Base-by-base conservation (phyloP, 2,888 invertebrate genomes). In the Actias luna region DNA sequence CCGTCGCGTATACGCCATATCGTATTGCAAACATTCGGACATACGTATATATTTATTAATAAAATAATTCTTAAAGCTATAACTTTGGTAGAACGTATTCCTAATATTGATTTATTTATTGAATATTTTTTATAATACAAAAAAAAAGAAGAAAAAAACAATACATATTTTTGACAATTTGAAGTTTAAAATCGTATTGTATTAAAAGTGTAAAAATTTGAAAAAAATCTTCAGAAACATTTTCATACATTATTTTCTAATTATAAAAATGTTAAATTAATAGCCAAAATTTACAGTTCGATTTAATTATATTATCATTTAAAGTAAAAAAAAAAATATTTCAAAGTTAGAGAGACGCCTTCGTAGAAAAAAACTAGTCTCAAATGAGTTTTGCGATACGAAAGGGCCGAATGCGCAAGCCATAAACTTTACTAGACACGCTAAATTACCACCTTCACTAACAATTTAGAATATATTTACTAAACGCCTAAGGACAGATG, bases 401-500 rank as follows among this genome's bases (percentile, higher is more conserved):
- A 50, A 25, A 12, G 10, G 50, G 14, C 59, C n/a, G 25, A 58
- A 18, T 42, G 29, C 57, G 58, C 42, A 42, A 62, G 61, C 57
- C 22, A 42, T 57, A 18, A n/a, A 18, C 18, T 62, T 62, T 27
- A 68, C 70, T 76, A 78, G 67, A 68, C 67, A 68, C 74, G 76
- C 67, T 59, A 63, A 35, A 70, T 67, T 76, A 73, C 69, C 67
- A 73, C 69, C 67, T 69, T 72, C 75, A 79, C 81, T 79, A 77
- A 78, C 68, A 67, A 71, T 89, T 89, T 89, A 89, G 86, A 88
- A 88, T 88, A 87, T 87, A 78, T 36, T 35, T 39, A 79, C 33
- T 85, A 86, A 75, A 72, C 73, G 74, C 70, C 84, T 88, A 89
- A 78, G 87, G 88, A 88, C 87, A 88, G 83, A 84, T 82, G 82